Evolutionary conservation across 2,797 vertebrate species (phyloP), one percentile per base, ranked within the genome.

Genomic region (Myripristis murdjan): DNA sequence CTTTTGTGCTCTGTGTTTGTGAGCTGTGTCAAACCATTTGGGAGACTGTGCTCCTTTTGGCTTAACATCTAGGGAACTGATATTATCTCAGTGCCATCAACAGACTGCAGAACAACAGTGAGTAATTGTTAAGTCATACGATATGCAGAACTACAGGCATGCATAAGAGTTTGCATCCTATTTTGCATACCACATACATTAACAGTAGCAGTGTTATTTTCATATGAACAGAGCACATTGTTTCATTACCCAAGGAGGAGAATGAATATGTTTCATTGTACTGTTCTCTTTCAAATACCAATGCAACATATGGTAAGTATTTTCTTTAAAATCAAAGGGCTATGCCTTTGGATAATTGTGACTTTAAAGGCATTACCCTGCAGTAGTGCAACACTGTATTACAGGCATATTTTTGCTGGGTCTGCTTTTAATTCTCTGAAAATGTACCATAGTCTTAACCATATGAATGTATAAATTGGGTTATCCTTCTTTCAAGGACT

Each of bases 401-500:
- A 33, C 15, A 68, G 60, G 47, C 65, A 62, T 80, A 78, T 77
- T 83, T 88, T 87, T 78, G 81, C 87, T 87, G 77, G 58, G 76
- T 91, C 77, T 83, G 81, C 83, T 83, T 91, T 88, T 89, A 79
- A 90, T 90, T 89, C 64, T 72, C 60, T 79, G 69, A 71, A 86
- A 89, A 90, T 89, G 77, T 75, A 82, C 78, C 75, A 67, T 75
- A 75, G 83, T 84, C 83, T 87, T 84, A n/a, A 87, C 85, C 80
- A 91, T 90, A 80, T 91, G 89, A 88, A 93, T 88, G 85, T 79
- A 86, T 73, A 94, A 95, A 94, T 93, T 89, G 77, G 75, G 83
- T 94, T 95, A 94, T 91, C 90, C 87, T 92, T 93, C 89, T 90
- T 86, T 92, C 88, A 93, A 94, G 89, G 91, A 93, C 91, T 89